Evolutionary conservation across 1,140 invertebrate species (phyloP), one percentile per base, ranked within the genome.

Genomic region (Drosophila fuyamai): DNA sequence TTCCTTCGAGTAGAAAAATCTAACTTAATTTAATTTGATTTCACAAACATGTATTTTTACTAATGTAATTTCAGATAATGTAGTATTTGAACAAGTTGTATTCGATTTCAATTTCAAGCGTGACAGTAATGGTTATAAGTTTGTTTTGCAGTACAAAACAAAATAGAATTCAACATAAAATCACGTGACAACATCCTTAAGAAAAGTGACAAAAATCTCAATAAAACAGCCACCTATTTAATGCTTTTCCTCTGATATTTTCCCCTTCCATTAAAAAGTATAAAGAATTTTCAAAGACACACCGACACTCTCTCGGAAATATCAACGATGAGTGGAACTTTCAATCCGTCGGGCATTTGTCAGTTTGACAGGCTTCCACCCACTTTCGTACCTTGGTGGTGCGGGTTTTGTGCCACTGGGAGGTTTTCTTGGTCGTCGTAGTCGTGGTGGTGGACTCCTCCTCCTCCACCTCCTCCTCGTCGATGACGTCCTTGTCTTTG

Each of bases 391-490:
- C 85, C 85, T 90, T 92, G 59, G 90, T 85, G 66, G 90, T 73
- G 76, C 86, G 90, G 55, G 86, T 92, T 74, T 92, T 92, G 57
- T 70, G 86, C 90, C 90, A 92, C 72, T 91, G 76, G 55, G 90
- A 90, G 71, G 85, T 90, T 71, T 82, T 86, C 70, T 81, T 85
- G 48, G 80, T 84, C 23, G 81, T 85, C 29, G 79, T 79, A 23
- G 80, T 90, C 43, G 81, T 85, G 36, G 77, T 78, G 56, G 73
- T 71, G 56, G 57, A 58, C 46, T 82, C 80, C 29, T 77, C 57
- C 50, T 88, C 76, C 44, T 79, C 73, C 40, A 73, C 80, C 54
- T 60, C 67, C 51, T 91, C 76, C 43, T 90, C 71, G 47, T 80
- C 83, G 29, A 74, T 78, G 70, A 91, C 76, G 60, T 88, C 89